phyloP scores from a whole-genome alignment of 2,888 invertebrate species.

The Drosophila demipolita region DNA sequence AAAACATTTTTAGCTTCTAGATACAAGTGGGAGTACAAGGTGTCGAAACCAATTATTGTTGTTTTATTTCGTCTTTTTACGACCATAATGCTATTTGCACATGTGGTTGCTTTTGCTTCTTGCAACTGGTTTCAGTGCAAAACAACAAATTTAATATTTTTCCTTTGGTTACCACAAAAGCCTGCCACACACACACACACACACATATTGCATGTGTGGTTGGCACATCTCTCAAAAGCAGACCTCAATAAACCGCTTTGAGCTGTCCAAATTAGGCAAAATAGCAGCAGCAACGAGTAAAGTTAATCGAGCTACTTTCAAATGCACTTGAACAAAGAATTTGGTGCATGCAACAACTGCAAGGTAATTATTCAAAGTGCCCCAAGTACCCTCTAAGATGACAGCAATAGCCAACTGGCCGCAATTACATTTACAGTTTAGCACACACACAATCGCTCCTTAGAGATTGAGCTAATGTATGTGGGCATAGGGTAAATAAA shows the following conservation, averaged over 20 bases:
- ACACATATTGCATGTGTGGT: not conserved
- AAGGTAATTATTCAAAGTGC: constrained; percentile 73
- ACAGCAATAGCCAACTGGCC: constrained; percentile 48
- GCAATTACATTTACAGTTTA: constrained; percentile 71
- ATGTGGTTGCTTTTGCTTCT: not conserved
- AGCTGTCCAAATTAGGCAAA: constrained; percentile 21
- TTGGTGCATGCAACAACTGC: constrained; percentile 64
- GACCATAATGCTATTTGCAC: not conserved
- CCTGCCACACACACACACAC: not conserved
- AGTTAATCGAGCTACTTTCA: constrained; percentile 15
- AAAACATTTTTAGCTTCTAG: not conserved
- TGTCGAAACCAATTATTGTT: not conserved
- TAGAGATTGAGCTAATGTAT: not conserved
- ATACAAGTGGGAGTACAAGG: not conserved
- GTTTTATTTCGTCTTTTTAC: not conserved
- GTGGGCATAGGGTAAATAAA: constrained; percentile 41
- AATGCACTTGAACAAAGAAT: constrained; percentile 51
- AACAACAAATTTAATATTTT: not conserved
- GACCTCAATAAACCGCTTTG: constrained; percentile 17
- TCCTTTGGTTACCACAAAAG: not conserved
- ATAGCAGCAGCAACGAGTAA: constrained; percentile 9
- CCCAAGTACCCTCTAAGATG: constrained; percentile 52
- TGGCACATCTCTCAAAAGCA: not conserved
- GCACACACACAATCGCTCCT: constrained; percentile 12
- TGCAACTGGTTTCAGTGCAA: not conserved